Base-by-base conservation (phyloP, 2,113 vertebrate genomes). In the Percina caprodes region DNA sequence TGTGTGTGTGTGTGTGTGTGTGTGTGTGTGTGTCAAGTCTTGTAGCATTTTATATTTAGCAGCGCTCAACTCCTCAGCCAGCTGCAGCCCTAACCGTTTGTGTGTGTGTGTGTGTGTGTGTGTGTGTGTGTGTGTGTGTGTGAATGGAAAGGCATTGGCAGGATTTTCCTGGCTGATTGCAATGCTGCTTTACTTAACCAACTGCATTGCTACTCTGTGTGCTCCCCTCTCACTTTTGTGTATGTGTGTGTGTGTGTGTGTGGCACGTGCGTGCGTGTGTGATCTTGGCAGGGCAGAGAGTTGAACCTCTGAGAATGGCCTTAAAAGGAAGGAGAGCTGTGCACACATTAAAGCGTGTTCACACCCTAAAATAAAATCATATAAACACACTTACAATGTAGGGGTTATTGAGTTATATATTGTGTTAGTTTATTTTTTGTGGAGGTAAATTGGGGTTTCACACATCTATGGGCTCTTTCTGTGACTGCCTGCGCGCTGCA, bases 311-410 rank as follows among this genome's bases (percentile, higher is more conserved):
- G 90, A 85, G 71, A 91, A 93, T 94, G 83, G 72, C 95, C 94
- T 94, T 95, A 94, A 94, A 95, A 95, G 94, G 89, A 92, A 95
- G 76, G 80, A 72, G 79, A 84, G 74, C 77, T 69, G 62, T 76
- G 80, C 77, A 83, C 80, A 89, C 80, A 81, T 79, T 86, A 71
- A 79, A 35, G 21, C 61, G 52, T 13, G 21, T 83, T 83, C 61
- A 86, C 69, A 66, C 24, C 63, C 52, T 49, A 30, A 75, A 63
- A 77, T 9, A 74, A 74, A 58, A 35, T 74, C 1, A 51, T 79
- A 74, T 19, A 13, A 59, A 70, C 35, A 82, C 72, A 82, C 15
- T 18, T 21, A 21, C 24, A 19, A 30, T 49, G 9, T 48, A 67
- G 35, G 26, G 9, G n/a, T 70, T 71, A 21, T 18, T 21, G 26